A percentile compares a stretch with the other conserved stretches of the same genome.
Evolutionary conservation across 2,797 vertebrate genomes (phyloP).

Genomic region (Ateles fusciceps): DNA sequence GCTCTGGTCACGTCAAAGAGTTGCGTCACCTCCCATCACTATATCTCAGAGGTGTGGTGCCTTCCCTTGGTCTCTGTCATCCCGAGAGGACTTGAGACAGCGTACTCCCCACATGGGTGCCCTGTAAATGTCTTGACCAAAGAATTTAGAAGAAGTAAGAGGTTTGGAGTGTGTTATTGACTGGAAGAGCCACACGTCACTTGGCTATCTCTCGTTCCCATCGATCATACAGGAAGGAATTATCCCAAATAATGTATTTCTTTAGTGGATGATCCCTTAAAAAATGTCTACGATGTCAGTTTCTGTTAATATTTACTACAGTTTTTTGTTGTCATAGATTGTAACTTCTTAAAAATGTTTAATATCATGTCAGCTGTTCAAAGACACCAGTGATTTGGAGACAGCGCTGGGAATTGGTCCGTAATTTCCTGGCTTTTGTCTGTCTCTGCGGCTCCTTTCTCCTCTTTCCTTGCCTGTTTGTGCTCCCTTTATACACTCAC

Average conservation of each 20-base stretch:
- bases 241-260: background rate
- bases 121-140: background rate
- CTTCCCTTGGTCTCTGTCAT: background rate
- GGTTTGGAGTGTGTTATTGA: background rate
- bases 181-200: accelerated
- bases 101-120: accelerated
- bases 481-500: background rate
- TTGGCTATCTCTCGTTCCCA: background rate
- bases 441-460: background rate
- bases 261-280: background rate
- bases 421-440: background rate
- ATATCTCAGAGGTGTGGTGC: accelerated
- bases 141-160: background rate
- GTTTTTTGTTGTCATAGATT: background rate
- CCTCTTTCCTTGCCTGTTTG: background rate
- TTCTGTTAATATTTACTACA: background rate
- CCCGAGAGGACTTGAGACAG: background rate
- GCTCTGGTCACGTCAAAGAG: background rate
- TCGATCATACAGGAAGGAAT: background rate
- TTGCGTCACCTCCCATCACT: accelerated
- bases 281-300: background rate
- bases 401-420: background rate
- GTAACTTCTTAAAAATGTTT: background rate
- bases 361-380: background rate
- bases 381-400: background rate